Base-by-base conservation (phyloP, 2,888 invertebrate genomes). In the Scaptomyza reducta region DNA sequence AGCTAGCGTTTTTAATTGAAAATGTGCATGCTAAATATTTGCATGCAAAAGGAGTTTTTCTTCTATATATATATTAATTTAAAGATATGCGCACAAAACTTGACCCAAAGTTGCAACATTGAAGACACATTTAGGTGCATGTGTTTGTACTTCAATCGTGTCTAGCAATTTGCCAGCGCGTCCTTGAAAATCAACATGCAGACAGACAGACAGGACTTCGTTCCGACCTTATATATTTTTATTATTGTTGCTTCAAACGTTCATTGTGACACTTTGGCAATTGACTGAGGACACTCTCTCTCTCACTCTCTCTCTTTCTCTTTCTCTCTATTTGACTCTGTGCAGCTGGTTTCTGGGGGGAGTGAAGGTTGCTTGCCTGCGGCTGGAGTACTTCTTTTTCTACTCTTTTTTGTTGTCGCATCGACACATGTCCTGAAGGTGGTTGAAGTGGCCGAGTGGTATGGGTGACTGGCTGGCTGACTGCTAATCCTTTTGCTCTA, bases 241-340 rank as follows among this genome's bases (percentile, higher is more conserved):
- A 71, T 70, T 70, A 62, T 66, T 82, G 70, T 31, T 84, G 63
- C 80, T 74, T 77, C 74, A 68, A 80, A 82, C 65, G 68, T 74
- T 77, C 73, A 75, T 86, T 79, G 85, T 87, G 87, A 83, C 82
- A 83, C 82, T 87, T 85, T 87, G 79, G 55, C 70, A 78, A 83
- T 76, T 78, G 79, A 78, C 78, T 69, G 64, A 65, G 62, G 38
- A 62, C 64, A 49, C 27, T 4, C 27, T 27, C 27, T 27, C 27
- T 6, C 47, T n/a, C 38, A n/a, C n/a, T 50, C 64, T 45, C 50
- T 14, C 46, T 50, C 58, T 50, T 22, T 22, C n/a, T n/a, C n/a
- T n/a, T n/a, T n/a, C n/a, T n/a, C n/a, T n/a, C n/a, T n/a, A n/a
- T n/a, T n/a, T n/a, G n/a, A n/a, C n/a, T n/a, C n/a, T n/a, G n/a